These are phyloP conservation scores for Netelia virgata DNA, from an alignment of 2,888 invertebrate species.

Conservation along the genomic window DNA sequence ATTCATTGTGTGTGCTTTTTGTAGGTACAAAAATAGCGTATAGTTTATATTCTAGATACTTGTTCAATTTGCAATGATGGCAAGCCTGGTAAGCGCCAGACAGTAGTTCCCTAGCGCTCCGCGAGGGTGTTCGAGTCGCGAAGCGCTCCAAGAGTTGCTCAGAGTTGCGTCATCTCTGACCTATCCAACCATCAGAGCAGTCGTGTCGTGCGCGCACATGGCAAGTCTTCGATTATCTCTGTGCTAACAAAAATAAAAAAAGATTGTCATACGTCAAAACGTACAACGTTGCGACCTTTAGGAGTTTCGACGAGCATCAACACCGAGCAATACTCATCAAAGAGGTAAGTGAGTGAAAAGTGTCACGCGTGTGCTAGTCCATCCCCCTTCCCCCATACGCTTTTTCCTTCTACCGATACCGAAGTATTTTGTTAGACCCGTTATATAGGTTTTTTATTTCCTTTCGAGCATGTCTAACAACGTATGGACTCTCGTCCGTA, in stretches of 20 bases:
- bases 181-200: constrained; percentile 70
- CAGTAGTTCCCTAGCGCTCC: not conserved
- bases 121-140: not conserved
- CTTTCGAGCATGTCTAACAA: constrained; percentile 34
- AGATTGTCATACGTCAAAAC: constrained; percentile 29
- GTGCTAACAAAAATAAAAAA: constrained; percentile 36
- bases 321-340: constrained; percentile 41
- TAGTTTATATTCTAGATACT: not conserved
- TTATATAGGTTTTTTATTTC: constrained; percentile 9
- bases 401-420: constrained; percentile 27
- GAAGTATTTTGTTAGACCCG: constrained; percentile 21
- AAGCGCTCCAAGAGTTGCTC: constrained; percentile 49
- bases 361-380: constrained; percentile 40
- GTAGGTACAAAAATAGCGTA: not conserved
- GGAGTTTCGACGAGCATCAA: constrained; percentile 27
- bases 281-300: not conserved
- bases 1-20: not conserved
- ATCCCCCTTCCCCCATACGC: not conserved
- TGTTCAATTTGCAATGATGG: not conserved
- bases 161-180: constrained; percentile 76
- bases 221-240: constrained; percentile 48
- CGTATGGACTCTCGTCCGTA: constrained; percentile 32
- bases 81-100: not conserved
- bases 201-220: constrained; percentile 67
- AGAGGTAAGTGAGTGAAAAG: constrained; percentile 45